Percentiles rank a stretch among this genome's conserved stretches.
These are phyloP conservation scores for Palythoa grandiflora DNA, from an alignment of 92 coral and sea anemone genomes.

Conservation along the genomic window DNA sequence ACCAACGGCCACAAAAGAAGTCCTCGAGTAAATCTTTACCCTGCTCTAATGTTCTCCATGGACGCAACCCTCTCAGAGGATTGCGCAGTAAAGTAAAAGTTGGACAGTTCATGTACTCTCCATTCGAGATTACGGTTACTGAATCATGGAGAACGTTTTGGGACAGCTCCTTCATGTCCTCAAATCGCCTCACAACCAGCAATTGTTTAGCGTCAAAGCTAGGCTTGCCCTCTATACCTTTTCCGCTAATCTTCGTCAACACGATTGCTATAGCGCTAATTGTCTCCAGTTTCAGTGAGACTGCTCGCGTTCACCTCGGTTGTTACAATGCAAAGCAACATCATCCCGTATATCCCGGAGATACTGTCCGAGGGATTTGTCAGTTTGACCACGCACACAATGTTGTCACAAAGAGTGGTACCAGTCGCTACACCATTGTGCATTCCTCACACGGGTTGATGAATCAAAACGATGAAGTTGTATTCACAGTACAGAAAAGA, in stretches of 20 bases:
- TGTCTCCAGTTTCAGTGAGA: slow-evolving; percentile 48
- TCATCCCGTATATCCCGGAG: slow-evolving; percentile 43
- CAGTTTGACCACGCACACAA: slow-evolving; percentile 35
- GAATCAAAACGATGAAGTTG: slow-evolving; percentile 29
- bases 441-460: slow-evolving; percentile 35
- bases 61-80: slow-evolving; percentile 15
- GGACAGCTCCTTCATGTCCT: slow-evolving; percentile 38
- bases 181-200: slow-evolving; percentile 42
- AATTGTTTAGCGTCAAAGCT: slow-evolving; percentile 34
- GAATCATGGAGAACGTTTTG: slow-evolving; percentile 54
- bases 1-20: background rate
- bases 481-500: slow-evolving; percentile 40
- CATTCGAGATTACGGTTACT: slow-evolving; percentile 38
- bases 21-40: background rate
- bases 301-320: slow-evolving; percentile 52
- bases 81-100: slow-evolving; percentile 26
- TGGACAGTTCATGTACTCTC: slow-evolving; percentile 27
- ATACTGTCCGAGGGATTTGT: slow-evolving; percentile 32
- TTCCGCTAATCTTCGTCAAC: slow-evolving; percentile 42
- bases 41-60: background rate
- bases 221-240: slow-evolving; percentile 34
- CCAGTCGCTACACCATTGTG: slow-evolving; percentile 35
- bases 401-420: background rate
- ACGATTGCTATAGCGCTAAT: slow-evolving; percentile 25
- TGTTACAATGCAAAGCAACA: slow-evolving; percentile 46